Evolutionary conservation across 2,113 vertebrate genomes (phyloP).

Genomic region (Myiozetetes cayanensis): DNA sequence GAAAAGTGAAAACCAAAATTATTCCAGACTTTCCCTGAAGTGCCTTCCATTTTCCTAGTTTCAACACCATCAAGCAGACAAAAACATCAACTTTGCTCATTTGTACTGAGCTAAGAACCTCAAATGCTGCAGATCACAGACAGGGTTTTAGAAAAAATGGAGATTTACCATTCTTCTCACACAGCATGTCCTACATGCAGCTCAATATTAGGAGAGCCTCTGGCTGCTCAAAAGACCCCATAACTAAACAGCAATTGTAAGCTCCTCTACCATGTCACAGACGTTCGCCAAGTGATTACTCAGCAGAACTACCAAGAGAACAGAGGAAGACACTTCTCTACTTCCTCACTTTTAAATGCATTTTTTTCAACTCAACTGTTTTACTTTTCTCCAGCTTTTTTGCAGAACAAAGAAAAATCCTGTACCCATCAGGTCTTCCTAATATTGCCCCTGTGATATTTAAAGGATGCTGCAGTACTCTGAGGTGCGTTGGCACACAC

Average conservation of each 20-base stretch:
- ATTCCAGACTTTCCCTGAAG: not conserved
- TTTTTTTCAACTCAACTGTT: not conserved
- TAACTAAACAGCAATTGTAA: not conserved
- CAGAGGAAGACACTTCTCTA: not conserved
- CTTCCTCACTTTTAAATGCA: not conserved
- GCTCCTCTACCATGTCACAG: not conserved
- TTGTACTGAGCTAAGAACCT: not conserved
- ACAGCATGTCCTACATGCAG: not conserved
- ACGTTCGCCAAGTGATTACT: slow-evolving; percentile 39
- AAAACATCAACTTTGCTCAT: not conserved
- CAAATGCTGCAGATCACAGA: not conserved
- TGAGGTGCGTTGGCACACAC: not conserved
- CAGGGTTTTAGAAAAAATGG: not conserved
- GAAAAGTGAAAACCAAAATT: not conserved
- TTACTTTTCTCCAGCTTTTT: not conserved
- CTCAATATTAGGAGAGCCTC: not conserved
- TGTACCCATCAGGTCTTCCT: not conserved
- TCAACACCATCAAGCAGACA: not conserved
- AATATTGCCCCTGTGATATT: not conserved
- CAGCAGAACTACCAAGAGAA: not conserved
- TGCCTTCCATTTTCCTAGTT: not conserved
- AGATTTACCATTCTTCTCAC: not conserved
- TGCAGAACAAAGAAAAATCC: not conserved
- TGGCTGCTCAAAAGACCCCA: not conserved
- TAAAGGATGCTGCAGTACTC: not conserved